phyloP scores from a whole-genome alignment of 2,888 invertebrate genomes.

The Lasius fuliginosus region DNA sequence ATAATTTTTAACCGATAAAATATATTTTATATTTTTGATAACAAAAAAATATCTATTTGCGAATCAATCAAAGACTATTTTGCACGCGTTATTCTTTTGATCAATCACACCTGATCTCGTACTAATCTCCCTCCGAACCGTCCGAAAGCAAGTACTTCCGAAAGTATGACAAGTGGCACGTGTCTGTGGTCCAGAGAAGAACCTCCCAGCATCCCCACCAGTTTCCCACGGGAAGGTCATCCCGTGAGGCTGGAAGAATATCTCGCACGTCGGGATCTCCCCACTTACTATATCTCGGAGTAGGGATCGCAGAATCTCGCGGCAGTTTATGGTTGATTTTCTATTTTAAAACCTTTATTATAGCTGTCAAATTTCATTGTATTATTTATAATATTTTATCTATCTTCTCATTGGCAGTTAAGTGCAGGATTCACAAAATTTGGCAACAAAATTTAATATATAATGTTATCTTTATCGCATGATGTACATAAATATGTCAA shows the following conservation, averaged over 20 bases:
- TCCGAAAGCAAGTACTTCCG: conserved; percentile 76
- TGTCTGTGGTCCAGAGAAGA: conserved; percentile 81
- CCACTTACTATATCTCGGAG: conserved; percentile 71
- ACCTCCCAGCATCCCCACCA: conserved; percentile 79
- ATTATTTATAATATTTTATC: background rate
- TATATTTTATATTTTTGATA: background rate
- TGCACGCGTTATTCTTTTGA: conserved; percentile 33
- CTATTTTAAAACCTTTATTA: conserved; percentile 52
- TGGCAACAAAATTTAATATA: background rate
- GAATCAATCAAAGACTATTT: background rate
- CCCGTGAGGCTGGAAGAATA: conserved; percentile 72
- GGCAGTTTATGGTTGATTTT: conserved; percentile 73
- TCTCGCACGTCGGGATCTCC: conserved; percentile 67
- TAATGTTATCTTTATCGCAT: background rate
- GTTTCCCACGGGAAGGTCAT: conserved; percentile 75
- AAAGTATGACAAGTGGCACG: conserved; percentile 84
- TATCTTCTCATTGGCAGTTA: background rate
- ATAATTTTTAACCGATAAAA: background rate
- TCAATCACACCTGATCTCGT: conserved; percentile 58
- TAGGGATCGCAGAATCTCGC: conserved; percentile 74
- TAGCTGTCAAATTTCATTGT: conserved; percentile 27
- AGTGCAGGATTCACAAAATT: background rate
- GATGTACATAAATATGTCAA: background rate
- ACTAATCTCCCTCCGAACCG: conserved; percentile 74
- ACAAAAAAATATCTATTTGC: background rate